A percentile compares a stretch with the other conserved stretches of the same genome.
Conservation (phyloP, 2,797 vertebrate species). For the Rhodeus uyekii region DNA sequence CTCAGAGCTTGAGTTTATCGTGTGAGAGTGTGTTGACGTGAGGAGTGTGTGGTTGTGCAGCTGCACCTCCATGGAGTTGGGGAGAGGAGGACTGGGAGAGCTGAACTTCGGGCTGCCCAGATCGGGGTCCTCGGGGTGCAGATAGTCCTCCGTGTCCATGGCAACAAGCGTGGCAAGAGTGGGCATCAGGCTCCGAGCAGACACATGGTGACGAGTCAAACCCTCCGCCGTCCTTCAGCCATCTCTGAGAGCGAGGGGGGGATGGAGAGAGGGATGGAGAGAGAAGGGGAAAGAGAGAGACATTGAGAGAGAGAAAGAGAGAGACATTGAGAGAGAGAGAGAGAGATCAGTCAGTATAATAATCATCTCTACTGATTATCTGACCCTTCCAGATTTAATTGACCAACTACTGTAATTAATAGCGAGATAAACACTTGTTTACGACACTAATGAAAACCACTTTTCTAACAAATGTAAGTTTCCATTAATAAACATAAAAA, state of each 20-base stretch:
- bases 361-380: neutral
- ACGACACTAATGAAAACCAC: neutral
- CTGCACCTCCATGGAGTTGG: constrained; percentile 52
- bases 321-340: neutral
- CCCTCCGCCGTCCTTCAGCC: constrained; percentile 47
- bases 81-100: constrained; percentile 55
- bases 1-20: no score
- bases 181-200: constrained; percentile 57
- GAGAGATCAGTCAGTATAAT: neutral
- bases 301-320: neutral
- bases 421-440: neutral
- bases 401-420: neutral
- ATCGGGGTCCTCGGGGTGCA: constrained; percentile 57
- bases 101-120: constrained; percentile 54
- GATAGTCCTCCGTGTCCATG: constrained; percentile 61
- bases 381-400: neutral
- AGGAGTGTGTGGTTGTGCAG: no score
- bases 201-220: constrained; percentile 36
- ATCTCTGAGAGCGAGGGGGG: constrained; percentile 25
- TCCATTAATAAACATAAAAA: neutral
- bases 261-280: neutral
- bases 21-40: no score
- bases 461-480: neutral
- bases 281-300: neutral
- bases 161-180: constrained; percentile 51